phyloP scores from a whole-genome alignment of 2,888 invertebrate species.

The Pristionchus maxplancki region DNA sequence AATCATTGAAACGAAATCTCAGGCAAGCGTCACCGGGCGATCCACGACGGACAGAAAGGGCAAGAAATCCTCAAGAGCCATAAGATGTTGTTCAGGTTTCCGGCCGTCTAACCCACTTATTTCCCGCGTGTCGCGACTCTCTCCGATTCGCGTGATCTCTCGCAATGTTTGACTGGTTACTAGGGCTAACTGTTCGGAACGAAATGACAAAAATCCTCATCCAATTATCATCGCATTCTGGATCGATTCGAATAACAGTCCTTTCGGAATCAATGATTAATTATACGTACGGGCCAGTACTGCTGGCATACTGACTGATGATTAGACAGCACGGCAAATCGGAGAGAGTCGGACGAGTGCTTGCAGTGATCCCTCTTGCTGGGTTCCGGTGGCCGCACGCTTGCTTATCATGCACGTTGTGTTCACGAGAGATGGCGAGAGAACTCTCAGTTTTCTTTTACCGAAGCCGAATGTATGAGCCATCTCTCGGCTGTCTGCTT shows the following conservation, averaged over 20 bases:
- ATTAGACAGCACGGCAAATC: neutral
- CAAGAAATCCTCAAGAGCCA: slow-evolving; percentile 17
- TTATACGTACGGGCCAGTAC: too few species aligned
- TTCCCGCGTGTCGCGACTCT: neutral
- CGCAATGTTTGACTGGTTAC: too few species aligned
- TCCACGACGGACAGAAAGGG: slow-evolving; percentile 6
- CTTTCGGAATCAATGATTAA: too few species aligned
- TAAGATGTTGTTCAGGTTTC: slow-evolving; percentile 45
- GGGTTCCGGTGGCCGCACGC: neutral
- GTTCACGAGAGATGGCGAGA: too few species aligned
- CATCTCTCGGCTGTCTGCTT: neutral
- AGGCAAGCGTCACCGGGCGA: slow-evolving; percentile 29
- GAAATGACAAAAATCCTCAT: too few species aligned
- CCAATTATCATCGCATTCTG: too few species aligned
- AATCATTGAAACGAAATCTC: too few species aligned
- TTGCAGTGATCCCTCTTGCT: neutral
- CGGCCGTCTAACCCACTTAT: slow-evolving; percentile 3
- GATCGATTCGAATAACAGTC: too few species aligned
- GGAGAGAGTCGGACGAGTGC: neutral
- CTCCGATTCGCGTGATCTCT: neutral
- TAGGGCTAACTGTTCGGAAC: too few species aligned
- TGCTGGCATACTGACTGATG: too few species aligned
- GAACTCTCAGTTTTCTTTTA: too few species aligned
- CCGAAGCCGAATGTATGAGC: too few species aligned
- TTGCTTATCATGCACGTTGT: neutral